A percentile compares a stretch with the other conserved stretches of the same genome.
phyloP scores from a whole-genome alignment of 2,113 vertebrate genomes.

The Serilophus lunatus region DNA sequence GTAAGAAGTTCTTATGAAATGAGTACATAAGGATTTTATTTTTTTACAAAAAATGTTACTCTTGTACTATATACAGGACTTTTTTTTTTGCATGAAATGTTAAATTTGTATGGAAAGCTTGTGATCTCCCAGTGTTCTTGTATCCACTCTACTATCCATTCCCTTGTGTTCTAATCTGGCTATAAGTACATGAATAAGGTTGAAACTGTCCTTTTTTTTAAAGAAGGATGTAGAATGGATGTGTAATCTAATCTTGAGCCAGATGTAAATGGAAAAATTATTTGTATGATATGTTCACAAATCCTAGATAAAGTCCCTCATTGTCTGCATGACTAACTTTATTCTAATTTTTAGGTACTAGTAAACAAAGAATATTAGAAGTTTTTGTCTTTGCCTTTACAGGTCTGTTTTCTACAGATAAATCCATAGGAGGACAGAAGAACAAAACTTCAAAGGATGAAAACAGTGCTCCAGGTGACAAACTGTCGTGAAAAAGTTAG shows the following conservation, averaged over 20 bases:
- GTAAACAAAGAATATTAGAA: background rate
- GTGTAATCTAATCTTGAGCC: background rate
- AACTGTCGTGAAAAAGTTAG: background rate
- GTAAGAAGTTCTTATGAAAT: background rate
- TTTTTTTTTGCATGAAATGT: background rate
- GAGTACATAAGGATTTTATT: background rate
- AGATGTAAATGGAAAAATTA: background rate
- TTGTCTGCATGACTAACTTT: background rate
- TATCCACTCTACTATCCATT: fast-evolving
- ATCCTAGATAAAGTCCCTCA: background rate
- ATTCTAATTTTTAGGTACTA: background rate
- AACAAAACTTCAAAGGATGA: background rate
- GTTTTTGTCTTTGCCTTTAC: background rate
- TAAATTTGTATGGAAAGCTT: background rate
- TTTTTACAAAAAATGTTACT: background rate
- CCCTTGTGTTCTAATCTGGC: background rate
- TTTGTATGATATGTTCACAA: background rate
- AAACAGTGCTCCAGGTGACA: background rate
- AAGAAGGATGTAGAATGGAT: background rate
- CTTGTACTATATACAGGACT: background rate
- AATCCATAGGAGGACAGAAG: background rate
- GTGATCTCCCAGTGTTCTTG: background rate
- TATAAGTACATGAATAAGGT: background rate
- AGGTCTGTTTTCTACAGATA: background rate
- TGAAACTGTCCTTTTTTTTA: background rate